phyloP scores from a whole-genome alignment of 2,888 invertebrate genomes.

The Cactoblastis cactorum region DNA sequence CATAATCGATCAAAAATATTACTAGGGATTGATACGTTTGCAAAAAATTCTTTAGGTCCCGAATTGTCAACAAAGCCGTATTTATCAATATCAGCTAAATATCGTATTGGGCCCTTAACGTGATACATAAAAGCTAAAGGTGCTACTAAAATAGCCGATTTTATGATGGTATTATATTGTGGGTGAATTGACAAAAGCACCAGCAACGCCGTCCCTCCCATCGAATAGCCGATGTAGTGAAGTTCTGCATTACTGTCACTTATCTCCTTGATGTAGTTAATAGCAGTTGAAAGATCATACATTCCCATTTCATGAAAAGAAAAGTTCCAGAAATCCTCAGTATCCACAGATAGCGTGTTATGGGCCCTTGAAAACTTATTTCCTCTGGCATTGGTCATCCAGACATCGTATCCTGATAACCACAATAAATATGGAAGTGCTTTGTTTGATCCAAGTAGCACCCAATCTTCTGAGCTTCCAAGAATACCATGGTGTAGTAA shows the following conservation, averaged over 20 bases:
- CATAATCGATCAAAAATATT: slow-evolving; percentile 35
- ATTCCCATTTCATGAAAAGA: slow-evolving; percentile 52
- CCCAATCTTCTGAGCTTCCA: slow-evolving; percentile 48
- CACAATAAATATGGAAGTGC: slow-evolving; percentile 56
- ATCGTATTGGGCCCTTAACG: slow-evolving; percentile 37
- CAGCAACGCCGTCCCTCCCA: slow-evolving; percentile 44
- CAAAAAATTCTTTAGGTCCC: slow-evolving; percentile 31
- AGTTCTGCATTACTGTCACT: slow-evolving; percentile 28
- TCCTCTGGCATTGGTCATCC: slow-evolving; percentile 65
- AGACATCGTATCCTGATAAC: slow-evolving; percentile 76
- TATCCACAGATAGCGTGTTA: slow-evolving; percentile 19
- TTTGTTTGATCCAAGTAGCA: slow-evolving; percentile 36
- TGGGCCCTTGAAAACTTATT: slow-evolving; percentile 43
- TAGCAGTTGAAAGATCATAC: slow-evolving; percentile 39
- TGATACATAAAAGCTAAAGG: slow-evolving; percentile 45
- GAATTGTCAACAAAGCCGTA: slow-evolving; percentile 27
- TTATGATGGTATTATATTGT: slow-evolving; percentile 36
- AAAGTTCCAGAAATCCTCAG: slow-evolving; percentile 43
- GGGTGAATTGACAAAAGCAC: slow-evolving; percentile 37
- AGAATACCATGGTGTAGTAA: slow-evolving; percentile 44
- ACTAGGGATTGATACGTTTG: slow-evolving; percentile 24
- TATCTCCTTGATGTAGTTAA: slow-evolving; percentile 35
- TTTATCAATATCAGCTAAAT: slow-evolving; percentile 31
- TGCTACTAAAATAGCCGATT: slow-evolving; percentile 37
- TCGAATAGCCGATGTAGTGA: slow-evolving; percentile 43